phyloP scores from a whole-genome alignment of 2,113 vertebrate species.

The Rhadina sibilatrix region DNA sequence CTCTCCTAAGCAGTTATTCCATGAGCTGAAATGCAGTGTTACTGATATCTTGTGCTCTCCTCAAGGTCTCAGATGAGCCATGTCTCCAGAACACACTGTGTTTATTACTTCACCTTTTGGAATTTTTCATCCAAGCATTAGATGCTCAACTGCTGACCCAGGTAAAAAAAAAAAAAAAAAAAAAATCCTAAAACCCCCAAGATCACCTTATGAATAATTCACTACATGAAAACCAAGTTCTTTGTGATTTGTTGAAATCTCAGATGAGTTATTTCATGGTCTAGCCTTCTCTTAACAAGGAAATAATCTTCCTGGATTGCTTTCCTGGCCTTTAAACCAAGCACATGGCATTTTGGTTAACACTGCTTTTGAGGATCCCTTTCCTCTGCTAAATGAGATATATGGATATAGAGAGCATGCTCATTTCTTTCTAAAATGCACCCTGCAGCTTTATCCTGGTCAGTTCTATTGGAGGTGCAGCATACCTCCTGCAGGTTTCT shows the following conservation, averaged over 20 bases:
- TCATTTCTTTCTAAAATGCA: not conserved
- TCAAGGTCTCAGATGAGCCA: slow-evolving; percentile 78
- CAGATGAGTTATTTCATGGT: not conserved
- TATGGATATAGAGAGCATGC: fast-evolving
- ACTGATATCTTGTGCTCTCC: not conserved
- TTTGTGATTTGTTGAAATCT: not conserved
- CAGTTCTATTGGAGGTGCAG: not conserved
- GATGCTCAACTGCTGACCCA: slow-evolving; percentile 79
- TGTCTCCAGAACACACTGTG: slow-evolving; percentile 77
- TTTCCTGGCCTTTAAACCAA: not conserved
- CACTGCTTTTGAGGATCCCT: not conserved
- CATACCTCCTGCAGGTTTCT: not conserved
- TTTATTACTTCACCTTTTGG: slow-evolving; percentile 80
- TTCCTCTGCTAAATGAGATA: not conserved
- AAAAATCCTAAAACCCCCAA: not conserved
- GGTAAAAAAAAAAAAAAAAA: slow-evolving; percentile 69
- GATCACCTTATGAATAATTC: not conserved
- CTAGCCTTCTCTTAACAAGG: not conserved
- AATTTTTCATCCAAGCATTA: slow-evolving; percentile 77
- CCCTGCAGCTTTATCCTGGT: not conserved
- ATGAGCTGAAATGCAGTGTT: not conserved
- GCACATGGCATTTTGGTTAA: not conserved
- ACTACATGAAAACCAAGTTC: not conserved
- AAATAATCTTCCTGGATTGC: not conserved
- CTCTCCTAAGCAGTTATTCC: not conserved